phyloP scores from a whole-genome alignment of 2,113 vertebrate species.

The Hystrix cristata region DNA sequence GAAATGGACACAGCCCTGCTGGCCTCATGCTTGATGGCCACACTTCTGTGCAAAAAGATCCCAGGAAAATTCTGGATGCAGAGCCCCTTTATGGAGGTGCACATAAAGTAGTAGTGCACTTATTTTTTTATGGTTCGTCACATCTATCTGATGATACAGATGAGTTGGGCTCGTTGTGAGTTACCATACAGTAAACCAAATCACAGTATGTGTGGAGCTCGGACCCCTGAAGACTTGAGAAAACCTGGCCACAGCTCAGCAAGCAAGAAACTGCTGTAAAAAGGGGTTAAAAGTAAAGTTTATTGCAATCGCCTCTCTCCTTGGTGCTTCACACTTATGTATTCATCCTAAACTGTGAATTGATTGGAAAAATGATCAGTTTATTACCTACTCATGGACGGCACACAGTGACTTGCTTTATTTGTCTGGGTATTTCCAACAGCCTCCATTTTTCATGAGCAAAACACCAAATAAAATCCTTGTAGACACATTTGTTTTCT shows the following conservation, averaged over 20 bases:
- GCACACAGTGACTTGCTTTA: background rate
- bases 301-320: background rate
- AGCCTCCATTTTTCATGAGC: background rate
- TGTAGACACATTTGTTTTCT: background rate
- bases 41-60: background rate
- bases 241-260: background rate
- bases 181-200: background rate
- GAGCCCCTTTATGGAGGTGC: rapidly evolving
- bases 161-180: background rate
- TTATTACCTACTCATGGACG: background rate
- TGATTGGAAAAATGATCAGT: background rate
- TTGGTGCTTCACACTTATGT: background rate
- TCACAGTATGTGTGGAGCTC: background rate
- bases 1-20: background rate
- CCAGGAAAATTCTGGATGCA: background rate
- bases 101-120: background rate
- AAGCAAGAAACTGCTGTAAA: background rate
- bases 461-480: conserved; percentile 9
- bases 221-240: background rate
- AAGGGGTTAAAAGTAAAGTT: background rate
- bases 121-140: background rate
- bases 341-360: background rate
- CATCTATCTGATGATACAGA: background rate
- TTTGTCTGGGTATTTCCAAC: background rate
- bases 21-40: background rate